A percentile compares a stretch with the other conserved stretches of the same genome.
These are phyloP conservation scores for Sitta carolinensis DNA, from an alignment of 2,797 vertebrate species.

Conservation along the genomic window DNA sequence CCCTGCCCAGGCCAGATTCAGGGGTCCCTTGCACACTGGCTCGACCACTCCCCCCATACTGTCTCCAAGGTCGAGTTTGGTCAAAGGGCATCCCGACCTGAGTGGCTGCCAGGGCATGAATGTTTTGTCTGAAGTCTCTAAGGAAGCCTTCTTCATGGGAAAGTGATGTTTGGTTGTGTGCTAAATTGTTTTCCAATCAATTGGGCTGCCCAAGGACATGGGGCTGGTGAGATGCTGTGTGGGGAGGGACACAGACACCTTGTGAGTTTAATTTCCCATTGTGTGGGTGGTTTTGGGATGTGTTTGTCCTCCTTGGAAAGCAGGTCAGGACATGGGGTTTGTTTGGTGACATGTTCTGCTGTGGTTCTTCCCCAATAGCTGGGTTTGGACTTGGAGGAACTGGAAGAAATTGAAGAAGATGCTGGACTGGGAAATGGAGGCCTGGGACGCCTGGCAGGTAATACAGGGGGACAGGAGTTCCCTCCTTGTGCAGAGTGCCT, in stretches of 20 bases:
- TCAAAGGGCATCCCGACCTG: not conserved
- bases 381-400: constrained; percentile 95
- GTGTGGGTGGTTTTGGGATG: not conserved
- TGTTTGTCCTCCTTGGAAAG: not conserved
- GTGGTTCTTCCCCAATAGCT: constrained; percentile 75
- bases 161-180: fast-evolving
- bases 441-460: constrained; percentile 95
- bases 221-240: not conserved
- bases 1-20: not conserved
- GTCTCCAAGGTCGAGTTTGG: fast-evolving
- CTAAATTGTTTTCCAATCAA: not conserved
- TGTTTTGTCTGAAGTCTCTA: constrained; percentile 7
- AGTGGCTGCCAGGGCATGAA: not conserved
- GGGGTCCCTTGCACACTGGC: fast-evolving
- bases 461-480: not conserved
- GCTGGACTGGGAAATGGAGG: constrained; percentile 96
- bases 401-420: constrained; percentile 97
- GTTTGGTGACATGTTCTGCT: not conserved
- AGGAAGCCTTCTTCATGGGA: not conserved
- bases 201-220: not conserved
- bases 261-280: fast-evolving
- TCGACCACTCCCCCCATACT: not conserved
- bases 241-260: not conserved
- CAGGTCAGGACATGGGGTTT: not conserved
- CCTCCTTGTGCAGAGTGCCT: fast-evolving